These are phyloP conservation scores for Meles meles DNA, from an alignment of 2,113 vertebrate species.

Conservation along the genomic window DNA sequence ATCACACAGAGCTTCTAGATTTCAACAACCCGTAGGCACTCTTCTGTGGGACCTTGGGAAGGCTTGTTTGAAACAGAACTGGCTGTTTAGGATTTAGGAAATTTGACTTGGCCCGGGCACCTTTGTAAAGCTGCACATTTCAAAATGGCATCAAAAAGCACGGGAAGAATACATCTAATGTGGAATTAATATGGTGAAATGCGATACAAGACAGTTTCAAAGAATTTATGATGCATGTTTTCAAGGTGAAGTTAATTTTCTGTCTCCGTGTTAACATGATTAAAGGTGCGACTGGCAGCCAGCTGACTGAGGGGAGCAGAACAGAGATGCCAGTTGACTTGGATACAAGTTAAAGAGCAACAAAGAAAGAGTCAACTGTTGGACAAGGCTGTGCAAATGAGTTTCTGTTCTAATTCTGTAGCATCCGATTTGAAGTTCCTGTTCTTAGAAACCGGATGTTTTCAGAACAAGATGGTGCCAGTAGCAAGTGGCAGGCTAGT, in stretches of 20 bases:
- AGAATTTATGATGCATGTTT: not conserved
- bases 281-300: not conserved
- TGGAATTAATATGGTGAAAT: conserved; percentile 4
- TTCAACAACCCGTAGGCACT: not conserved
- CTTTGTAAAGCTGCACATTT: not conserved
- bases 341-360: not conserved
- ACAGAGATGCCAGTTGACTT: not conserved
- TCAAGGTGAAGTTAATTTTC: conserved; percentile 28
- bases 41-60: not conserved
- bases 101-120: not conserved
- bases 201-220: not conserved
- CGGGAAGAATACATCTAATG: not conserved
- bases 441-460: not conserved
- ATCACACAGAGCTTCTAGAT: not conserved
- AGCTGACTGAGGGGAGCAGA: not conserved
- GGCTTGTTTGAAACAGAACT: not conserved
- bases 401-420: not conserved
- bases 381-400: not conserved
- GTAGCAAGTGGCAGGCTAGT: not conserved
- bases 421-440: not conserved
- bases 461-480: not conserved
- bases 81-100: not conserved
- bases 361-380: not conserved
- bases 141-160: not conserved
- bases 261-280: not conserved